Base-by-base conservation (phyloP, 1,140 invertebrate species). In the Rhagoletis zephyria region DNA sequence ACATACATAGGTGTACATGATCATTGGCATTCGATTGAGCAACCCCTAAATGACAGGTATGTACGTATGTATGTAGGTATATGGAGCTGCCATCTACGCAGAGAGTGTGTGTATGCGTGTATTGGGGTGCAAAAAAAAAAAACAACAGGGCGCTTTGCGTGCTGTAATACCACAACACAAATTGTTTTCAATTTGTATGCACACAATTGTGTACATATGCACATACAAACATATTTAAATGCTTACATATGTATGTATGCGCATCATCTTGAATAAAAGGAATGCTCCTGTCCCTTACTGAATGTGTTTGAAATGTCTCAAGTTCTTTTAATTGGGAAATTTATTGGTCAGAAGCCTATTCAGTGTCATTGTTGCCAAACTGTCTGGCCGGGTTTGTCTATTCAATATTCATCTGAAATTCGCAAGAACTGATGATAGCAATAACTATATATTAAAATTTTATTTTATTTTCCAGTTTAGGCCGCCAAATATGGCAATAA, bases 291-390 rank as follows among this genome's bases (percentile, higher is more conserved):
- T 30, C n/a, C 48, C 16, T 56, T 56, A n/a, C 16, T 81, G 19
- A 48, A 45, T 14, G 48, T 19, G 51, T 14, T 77, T 64, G 70
- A 87, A 87, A 67, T 88, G 85, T 87, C 30, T 30, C 87, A 88
- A 87, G 19, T 88, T 85, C 85, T 87, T 87, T 88, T 88, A 87
- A 88, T 88, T 88, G 85, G 70, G 63, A 87, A 88, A 88, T 88
- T 88, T 88, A 88, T 88, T 87, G 61, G 85, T 45, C 45, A 86
- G 30, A 81, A 30, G 14, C 85, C 19, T 87, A 85, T 87, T 56
- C 60, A 67, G 7, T 65, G 19, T 19, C 12, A 45, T 63, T 86
- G 64, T 65, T 65, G 81, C 87, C 64, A 86, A 56, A 51, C 74
- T 81, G 70, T 74, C 42, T 87, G 87, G 87, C 30, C 16, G 16